Percentiles rank a stretch among this genome's conserved stretches.
phyloP scores from a whole-genome alignment of 2,888 invertebrate genomes.

The Polia nebulosa region DNA sequence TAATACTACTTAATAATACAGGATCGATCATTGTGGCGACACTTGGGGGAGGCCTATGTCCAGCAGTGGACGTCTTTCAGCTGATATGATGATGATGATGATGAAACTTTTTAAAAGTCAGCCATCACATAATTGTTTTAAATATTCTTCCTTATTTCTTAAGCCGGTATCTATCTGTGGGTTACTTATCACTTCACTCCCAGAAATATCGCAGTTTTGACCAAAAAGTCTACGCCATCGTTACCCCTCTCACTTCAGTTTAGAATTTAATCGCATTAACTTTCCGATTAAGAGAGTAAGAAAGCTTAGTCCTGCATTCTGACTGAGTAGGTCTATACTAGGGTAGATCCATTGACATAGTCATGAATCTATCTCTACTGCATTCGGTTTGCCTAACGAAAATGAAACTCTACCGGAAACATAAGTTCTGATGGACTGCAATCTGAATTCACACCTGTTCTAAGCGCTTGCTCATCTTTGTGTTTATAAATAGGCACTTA shows the following conservation, averaged over 20 bases:
- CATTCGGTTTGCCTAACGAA: too few relatives aligned
- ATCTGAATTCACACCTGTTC: not conserved
- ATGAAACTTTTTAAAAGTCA: constrained; percentile 12
- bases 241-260: constrained; percentile 47
- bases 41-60: too few relatives aligned
- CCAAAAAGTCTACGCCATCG: constrained; percentile 30
- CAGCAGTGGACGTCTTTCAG: too few relatives aligned
- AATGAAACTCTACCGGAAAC: constrained; percentile 14
- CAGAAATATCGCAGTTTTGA: constrained; percentile 19
- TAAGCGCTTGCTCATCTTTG: constrained; percentile 1
- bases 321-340: constrained; percentile 21
- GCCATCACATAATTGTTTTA: not conserved
- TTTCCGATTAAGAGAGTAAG: constrained; percentile 40
- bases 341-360: too few relatives aligned
- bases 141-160: not conserved
- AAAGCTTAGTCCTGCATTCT: constrained; percentile 40
- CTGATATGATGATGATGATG: too few relatives aligned
- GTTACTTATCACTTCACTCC: constrained; percentile 12
- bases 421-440: not conserved
- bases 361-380: too few relatives aligned
- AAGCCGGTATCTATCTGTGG: constrained; percentile 6
- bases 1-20: not conserved
- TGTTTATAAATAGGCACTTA: constrained; percentile 23
- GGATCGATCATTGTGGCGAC: too few relatives aligned
- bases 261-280: constrained; percentile 48